phyloP scores from a whole-genome alignment of 2,888 invertebrate species.

The Acleris sparsana region DNA sequence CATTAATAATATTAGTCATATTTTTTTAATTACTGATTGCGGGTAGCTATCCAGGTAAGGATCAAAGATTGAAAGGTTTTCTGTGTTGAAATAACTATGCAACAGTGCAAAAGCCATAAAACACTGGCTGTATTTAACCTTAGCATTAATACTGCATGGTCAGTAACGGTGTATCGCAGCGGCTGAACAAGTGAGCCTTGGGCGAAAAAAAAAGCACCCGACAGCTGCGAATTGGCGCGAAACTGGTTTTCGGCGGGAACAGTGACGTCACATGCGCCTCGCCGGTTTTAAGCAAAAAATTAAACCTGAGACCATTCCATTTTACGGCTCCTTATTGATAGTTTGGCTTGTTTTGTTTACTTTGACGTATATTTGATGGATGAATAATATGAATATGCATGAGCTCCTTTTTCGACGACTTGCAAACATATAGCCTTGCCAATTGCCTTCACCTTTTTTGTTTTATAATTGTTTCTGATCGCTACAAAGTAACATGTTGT shows the following conservation, averaged over 20 bases:
- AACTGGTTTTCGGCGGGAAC: constrained; percentile 75
- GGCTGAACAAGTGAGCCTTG: constrained; percentile 60
- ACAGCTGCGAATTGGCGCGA: constrained; percentile 81
- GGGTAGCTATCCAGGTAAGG: too few relatives aligned
- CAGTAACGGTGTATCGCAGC: constrained; percentile 74
- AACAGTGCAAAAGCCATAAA: constrained; percentile 5
- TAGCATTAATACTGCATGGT: constrained; percentile 33
- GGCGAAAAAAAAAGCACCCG: constrained; percentile 60
- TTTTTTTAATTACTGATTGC: too few relatives aligned
- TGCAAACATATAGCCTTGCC: too few relatives aligned
- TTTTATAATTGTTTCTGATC: too few relatives aligned
- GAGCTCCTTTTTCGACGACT: background rate
- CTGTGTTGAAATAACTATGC: constrained; percentile 5
- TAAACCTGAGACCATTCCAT: constrained; percentile 57
- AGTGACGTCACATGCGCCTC: constrained; percentile 75
- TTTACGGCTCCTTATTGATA: constrained; percentile 63
- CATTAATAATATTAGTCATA: too few relatives aligned
- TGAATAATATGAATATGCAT: background rate
- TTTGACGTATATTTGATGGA: constrained; percentile 40
- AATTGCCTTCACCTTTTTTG: too few relatives aligned
- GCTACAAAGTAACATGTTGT: too few relatives aligned
- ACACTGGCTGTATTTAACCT: constrained; percentile 10
- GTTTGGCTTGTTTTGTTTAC: constrained; percentile 40
- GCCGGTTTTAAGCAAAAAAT: constrained; percentile 61
- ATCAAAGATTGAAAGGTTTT: too few relatives aligned